Evolutionary conservation across 2,888 invertebrate genomes (phyloP).

Genomic region (Congeria kusceri): DNA sequence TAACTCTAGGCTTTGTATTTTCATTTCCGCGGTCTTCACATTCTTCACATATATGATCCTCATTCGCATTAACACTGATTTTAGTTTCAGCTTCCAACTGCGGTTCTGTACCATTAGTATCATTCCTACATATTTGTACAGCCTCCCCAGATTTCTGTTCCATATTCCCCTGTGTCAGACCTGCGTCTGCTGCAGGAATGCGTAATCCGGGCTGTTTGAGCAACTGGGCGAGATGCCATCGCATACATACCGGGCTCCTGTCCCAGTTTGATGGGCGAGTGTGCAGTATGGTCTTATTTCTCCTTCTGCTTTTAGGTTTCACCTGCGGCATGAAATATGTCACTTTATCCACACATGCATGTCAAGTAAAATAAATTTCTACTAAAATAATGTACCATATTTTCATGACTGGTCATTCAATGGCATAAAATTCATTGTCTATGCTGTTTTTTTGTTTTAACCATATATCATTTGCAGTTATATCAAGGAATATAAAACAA

Average conservation of each 20-base stretch:
- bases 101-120: not conserved
- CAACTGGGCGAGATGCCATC: slow-evolving; percentile 52
- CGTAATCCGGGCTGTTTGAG: slow-evolving; percentile 62
- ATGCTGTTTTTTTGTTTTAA: too few species aligned
- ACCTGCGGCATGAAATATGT: slow-evolving; percentile 30
- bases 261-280: slow-evolving; percentile 27
- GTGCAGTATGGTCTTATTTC: slow-evolving; percentile 44
- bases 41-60: not conserved
- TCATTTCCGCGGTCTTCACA: not conserved
- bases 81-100: not conserved
- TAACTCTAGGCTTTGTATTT: not conserved
- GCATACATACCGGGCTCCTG: slow-evolving; percentile 32
- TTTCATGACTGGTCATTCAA: too few species aligned
- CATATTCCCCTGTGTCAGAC: too few species aligned
- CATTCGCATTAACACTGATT: not conserved
- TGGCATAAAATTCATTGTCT: too few species aligned
- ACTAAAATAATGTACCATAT: too few species aligned
- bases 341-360: too few species aligned
- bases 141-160: too few species aligned
- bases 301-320: slow-evolving; percentile 42
- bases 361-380: too few species aligned
- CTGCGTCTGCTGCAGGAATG: too few species aligned
- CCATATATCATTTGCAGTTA: too few species aligned
- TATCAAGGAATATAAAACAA: too few species aligned
- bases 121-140: too few species aligned